These are phyloP conservation scores for Syngnathus scovelli DNA, from an alignment of 2,113 vertebrate species.

Conservation along the genomic window DNA sequence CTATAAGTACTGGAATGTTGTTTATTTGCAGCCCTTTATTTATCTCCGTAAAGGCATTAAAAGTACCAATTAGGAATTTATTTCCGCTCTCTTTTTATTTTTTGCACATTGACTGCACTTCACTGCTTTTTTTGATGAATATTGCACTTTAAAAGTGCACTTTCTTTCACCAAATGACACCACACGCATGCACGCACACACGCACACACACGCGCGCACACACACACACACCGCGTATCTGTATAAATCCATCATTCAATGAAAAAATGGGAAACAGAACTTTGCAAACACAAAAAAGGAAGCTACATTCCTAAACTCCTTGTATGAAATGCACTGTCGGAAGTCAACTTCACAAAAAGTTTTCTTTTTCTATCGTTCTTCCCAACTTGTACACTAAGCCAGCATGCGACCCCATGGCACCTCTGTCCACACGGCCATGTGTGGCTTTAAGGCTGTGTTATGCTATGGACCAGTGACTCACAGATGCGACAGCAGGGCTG, in stretches of 20 bases:
- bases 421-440: slow-evolving; percentile 57
- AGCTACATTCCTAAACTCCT: neutral
- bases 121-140: slow-evolving; percentile 2
- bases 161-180: too few species aligned
- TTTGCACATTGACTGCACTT: slow-evolving; percentile 7
- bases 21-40: slow-evolving; percentile 9
- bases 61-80: slow-evolving; percentile 31
- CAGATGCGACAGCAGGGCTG: slow-evolving; percentile 72
- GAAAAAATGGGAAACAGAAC: neutral
- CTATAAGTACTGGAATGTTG: slow-evolving; percentile 32
- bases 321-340: neutral
- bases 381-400: slow-evolving; percentile 38
- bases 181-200: too few species aligned
- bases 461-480: slow-evolving; percentile 61
- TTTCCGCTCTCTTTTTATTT: slow-evolving; percentile 2
- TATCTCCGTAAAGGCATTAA: slow-evolving; percentile 33
- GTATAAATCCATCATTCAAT: neutral
- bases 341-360: neutral
- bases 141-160: neutral
- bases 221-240: too few species aligned
- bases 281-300: neutral
- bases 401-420: slow-evolving; percentile 41
- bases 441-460: slow-evolving; percentile 60
- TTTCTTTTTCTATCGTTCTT: slow-evolving; percentile 23
- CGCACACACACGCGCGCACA: too few species aligned